A percentile compares a stretch with the other conserved stretches of the same genome.
These are phyloP conservation scores for Drosophila willistoni DNA, from an alignment of 1,140 invertebrate genomes.

Conservation along the genomic window DNA sequence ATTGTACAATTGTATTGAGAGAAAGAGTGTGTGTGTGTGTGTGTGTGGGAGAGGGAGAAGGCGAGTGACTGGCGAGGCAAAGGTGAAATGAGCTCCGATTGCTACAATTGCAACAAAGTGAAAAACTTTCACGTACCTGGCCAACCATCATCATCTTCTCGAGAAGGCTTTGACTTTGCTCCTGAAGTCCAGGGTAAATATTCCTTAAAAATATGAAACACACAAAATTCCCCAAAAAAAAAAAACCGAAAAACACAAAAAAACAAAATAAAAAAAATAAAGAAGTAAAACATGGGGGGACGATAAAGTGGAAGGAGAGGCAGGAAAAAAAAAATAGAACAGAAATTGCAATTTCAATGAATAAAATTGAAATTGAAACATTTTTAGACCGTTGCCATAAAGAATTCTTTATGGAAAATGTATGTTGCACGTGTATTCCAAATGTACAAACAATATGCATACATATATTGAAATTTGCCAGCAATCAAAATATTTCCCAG, in stretches of 20 bases:
- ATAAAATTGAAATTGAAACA: constrained; percentile 71
- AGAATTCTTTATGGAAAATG: constrained; percentile 70
- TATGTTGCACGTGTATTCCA: constrained; percentile 63
- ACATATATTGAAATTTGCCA: constrained; percentile 59
- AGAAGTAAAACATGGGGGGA: not conserved
- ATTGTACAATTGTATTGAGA: constrained; percentile 80
- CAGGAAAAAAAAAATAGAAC: constrained; percentile 15
- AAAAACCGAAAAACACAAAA: not conserved
- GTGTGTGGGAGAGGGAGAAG: not conserved
- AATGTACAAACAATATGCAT: constrained; percentile 58
- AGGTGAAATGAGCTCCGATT: constrained; percentile 59
- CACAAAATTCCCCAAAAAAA: constrained; percentile 22
- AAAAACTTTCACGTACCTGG: constrained; percentile 1
- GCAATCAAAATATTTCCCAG: constrained; percentile 61
- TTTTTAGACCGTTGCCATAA: constrained; percentile 25
- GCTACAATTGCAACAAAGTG: not conserved
- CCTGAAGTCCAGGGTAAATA: constrained; percentile 11
- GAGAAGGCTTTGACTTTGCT: constrained; percentile 17
- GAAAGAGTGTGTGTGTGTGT: not conserved
- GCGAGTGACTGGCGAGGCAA: constrained; percentile 32
- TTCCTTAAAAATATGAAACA: constrained; percentile 18
- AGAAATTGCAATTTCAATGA: constrained; percentile 61
- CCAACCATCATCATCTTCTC: constrained; percentile 5
- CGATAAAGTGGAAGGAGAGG: too few relatives aligned
- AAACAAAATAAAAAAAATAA: constrained; percentile 2